Conservation (phyloP, 1,140 invertebrate species). For the Calephelis virginiensis region DNA sequence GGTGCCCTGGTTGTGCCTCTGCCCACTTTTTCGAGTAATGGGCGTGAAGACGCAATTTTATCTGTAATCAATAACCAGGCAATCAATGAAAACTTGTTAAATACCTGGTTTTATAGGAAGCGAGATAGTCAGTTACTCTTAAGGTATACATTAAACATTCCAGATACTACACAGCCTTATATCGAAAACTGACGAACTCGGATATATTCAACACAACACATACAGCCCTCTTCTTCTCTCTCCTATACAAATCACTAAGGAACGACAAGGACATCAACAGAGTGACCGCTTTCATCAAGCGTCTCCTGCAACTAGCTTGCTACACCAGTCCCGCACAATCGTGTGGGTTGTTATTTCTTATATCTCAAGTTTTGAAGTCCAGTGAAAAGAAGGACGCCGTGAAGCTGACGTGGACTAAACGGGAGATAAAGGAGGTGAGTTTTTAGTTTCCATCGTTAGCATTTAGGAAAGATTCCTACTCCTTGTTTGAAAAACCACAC, state of each 20-base stretch:
- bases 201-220: constrained; percentile 86
- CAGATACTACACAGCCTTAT: constrained; percentile 94
- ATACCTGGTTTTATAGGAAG: no score
- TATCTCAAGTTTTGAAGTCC: constrained; percentile 84
- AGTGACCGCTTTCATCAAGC: constrained; percentile 92
- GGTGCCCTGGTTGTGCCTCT: no score
- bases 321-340: constrained; percentile 81
- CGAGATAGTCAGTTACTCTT: no score
- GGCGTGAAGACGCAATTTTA: no score
- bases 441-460: neutral
- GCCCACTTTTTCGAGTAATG: no score
- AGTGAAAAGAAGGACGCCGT: constrained; percentile 51
- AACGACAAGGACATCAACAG: constrained; percentile 86
- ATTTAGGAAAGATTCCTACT: neutral
- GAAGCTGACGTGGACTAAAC: constrained; percentile 50
- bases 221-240: constrained; percentile 91
- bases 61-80: no score
- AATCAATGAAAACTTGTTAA: no score
- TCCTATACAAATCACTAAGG: constrained; percentile 91
- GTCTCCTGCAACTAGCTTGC: constrained; percentile 88
- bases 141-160: constrained; percentile 25
- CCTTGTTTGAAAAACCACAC: neutral
- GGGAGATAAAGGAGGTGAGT: constrained; percentile 54
- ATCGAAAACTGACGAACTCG: constrained; percentile 90
- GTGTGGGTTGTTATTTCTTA: constrained; percentile 87